A percentile compares a stretch with the other conserved stretches of the same genome.
Evolutionary conservation across 2,888 invertebrate species (phyloP).

Genomic region (Troglohyphantes excavatus): DNA sequence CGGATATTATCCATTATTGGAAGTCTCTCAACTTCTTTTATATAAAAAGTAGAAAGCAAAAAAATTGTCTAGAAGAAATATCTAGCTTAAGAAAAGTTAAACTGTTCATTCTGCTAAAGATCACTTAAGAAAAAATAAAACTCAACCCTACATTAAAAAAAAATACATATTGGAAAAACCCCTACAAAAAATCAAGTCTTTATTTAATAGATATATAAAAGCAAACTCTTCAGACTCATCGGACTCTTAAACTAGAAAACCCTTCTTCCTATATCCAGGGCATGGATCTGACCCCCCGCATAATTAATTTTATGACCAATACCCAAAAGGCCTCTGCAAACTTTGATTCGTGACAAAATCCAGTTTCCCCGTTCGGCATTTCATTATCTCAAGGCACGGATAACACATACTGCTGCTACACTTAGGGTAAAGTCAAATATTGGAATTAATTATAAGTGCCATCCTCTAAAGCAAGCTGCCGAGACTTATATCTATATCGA

Average conservation of each 20-base stretch:
- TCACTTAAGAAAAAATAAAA: too few relatives aligned
- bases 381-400: slow-evolving; percentile 62
- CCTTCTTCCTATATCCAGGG: neutral
- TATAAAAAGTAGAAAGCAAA: too few relatives aligned
- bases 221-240: neutral
- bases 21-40: too few relatives aligned
- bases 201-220: neutral
- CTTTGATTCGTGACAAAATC: slow-evolving; percentile 73
- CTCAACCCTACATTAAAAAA: too few relatives aligned
- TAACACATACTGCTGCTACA: slow-evolving; percentile 37
- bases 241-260: neutral
- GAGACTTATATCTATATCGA: slow-evolving; percentile 51
- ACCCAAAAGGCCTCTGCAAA: slow-evolving; percentile 61
- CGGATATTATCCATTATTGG: too few relatives aligned
- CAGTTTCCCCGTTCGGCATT: slow-evolving; percentile 47
- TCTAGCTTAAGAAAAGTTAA: too few relatives aligned
- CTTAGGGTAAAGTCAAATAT: slow-evolving; percentile 73
- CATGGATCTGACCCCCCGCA: neutral
- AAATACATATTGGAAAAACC: too few relatives aligned
- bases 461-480: slow-evolving; percentile 13
- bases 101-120: too few relatives aligned
- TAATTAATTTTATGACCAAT: slow-evolving; percentile 73
- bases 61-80: too few relatives aligned
- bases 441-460: slow-evolving; percentile 69
- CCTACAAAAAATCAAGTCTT: too few relatives aligned